Conservation (phyloP, 2,113 vertebrate genomes). For the Oryctolagus cuniculus region DNA sequence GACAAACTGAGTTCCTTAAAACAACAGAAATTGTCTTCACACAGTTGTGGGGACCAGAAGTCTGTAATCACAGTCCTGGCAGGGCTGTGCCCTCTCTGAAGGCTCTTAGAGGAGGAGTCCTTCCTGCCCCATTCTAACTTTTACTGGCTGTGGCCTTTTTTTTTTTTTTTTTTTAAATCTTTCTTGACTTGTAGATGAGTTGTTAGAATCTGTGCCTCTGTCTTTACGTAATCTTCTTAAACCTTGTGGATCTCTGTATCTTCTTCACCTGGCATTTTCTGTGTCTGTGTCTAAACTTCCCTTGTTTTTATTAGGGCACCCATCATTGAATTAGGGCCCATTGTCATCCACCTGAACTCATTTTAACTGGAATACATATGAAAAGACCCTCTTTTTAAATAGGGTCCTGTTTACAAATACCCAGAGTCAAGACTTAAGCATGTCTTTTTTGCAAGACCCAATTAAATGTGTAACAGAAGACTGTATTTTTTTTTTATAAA, state of each 20-base stretch:
- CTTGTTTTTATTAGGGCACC: neutral
- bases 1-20: slow-evolving; percentile 20
- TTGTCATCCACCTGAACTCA: neutral
- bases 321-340: neutral
- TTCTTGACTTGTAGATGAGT: neutral
- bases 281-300: neutral
- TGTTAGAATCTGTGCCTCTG: neutral
- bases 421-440: neutral
- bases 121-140: neutral
- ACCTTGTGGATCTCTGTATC: neutral
- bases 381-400: slow-evolving; percentile 27
- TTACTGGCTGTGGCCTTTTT: neutral
- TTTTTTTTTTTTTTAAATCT: neutral
- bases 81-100: neutral
- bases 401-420: neutral
- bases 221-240: neutral
- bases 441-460: neutral
- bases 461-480: neutral
- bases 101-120: neutral
- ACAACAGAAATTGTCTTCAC: slow-evolving; percentile 15
- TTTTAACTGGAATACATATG: slow-evolving; percentile 22
- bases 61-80: slow-evolving; percentile 7
- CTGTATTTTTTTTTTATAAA: slow-evolving; percentile 3
- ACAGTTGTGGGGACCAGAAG: neutral
- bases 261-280: neutral